Conservation (phyloP, 2,113 vertebrate genomes). For the Eptatretus burgeri region DNA sequence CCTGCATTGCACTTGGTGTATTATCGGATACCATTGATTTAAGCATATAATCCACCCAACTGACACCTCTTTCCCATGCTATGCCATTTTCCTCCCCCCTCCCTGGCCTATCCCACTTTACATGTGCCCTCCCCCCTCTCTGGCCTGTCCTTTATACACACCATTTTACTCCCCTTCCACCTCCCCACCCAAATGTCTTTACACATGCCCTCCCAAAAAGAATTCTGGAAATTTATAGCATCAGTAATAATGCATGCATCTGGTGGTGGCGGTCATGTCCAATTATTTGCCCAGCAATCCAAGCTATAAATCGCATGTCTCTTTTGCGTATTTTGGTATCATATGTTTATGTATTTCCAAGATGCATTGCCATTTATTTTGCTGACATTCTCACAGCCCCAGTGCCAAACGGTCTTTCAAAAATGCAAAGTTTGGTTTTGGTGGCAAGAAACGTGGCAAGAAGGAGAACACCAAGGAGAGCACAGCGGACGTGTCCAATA, state of each 20-base stretch:
- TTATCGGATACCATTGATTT: too few relatives aligned
- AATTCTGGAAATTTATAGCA: too few relatives aligned
- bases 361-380: constrained; percentile 9
- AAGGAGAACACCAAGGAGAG: constrained; percentile 93
- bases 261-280: not conserved
- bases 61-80: too few relatives aligned
- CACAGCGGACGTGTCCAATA: constrained; percentile 45
- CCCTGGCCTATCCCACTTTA: not conserved
- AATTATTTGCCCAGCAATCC: too few relatives aligned
- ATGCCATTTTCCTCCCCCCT: too few relatives aligned
- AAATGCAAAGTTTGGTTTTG: constrained; percentile 77
- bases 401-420: constrained; percentile 62
- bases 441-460: constrained; percentile 66
- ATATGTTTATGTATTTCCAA: not conserved
- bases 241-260: not conserved
- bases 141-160: not conserved
- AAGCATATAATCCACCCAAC: too few relatives aligned
- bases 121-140: not conserved
- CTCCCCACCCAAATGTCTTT: too few relatives aligned
- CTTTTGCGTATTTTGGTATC: too few relatives aligned
- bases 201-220: too few relatives aligned
- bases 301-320: too few relatives aligned
- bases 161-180: not conserved
- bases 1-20: too few relatives aligned
- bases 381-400: constrained; percentile 18